Conservation (phyloP, 2,888 invertebrate genomes). For the Leptura quadrifasciata region DNA sequence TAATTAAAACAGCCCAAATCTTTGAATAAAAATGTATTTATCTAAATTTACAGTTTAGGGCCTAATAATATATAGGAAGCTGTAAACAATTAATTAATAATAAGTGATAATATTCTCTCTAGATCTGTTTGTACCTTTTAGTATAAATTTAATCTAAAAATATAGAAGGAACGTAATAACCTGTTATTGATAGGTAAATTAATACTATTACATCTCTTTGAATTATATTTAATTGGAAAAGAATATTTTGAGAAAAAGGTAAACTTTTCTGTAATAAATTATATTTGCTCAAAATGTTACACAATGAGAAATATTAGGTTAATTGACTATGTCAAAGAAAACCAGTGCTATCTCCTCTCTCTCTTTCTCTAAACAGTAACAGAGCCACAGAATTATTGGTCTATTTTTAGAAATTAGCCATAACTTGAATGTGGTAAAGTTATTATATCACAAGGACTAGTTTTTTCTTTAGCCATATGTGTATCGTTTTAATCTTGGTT, state of each 20-base stretch:
- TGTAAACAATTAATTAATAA: too few species aligned
- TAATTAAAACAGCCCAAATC: too few species aligned
- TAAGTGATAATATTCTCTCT: too few species aligned
- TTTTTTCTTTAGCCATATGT: conserved; percentile 10
- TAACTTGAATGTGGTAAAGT: conserved; percentile 17
- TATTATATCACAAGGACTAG: background rate
- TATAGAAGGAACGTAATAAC: too few species aligned
- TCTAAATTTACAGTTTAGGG: too few species aligned
- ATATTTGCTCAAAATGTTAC: background rate
- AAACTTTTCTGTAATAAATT: background rate
- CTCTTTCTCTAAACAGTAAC: conserved; percentile 24
- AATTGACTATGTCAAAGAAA: background rate
- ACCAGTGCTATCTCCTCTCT: background rate
- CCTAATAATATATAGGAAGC: too few species aligned
- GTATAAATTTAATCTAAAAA: too few species aligned
- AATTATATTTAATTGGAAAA: background rate
- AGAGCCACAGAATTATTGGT: conserved; percentile 10
- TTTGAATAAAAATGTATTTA: too few species aligned
- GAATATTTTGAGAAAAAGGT: background rate
- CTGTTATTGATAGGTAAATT: background rate
- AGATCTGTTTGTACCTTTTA: too few species aligned
- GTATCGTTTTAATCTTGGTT: background rate
- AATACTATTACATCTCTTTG: too few species aligned
- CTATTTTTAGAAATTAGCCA: conserved; percentile 32
- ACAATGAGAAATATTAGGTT: conserved; percentile 18